A percentile compares a stretch with the other conserved stretches of the same genome.
Conservation (phyloP, 2,797 vertebrate species). For the Siniperca scherzeri region DNA sequence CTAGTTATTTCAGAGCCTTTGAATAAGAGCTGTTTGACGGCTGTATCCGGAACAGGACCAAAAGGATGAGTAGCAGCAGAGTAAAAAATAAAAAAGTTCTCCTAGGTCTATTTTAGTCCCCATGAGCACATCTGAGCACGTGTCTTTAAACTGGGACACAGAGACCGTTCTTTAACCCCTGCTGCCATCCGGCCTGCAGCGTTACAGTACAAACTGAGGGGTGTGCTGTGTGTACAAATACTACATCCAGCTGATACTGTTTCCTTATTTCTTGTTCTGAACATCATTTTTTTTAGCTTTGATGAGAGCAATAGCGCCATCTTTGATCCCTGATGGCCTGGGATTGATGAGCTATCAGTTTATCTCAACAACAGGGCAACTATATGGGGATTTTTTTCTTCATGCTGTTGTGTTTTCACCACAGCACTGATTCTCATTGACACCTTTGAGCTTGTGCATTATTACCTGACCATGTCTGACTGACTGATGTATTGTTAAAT, state of each 20-base stretch:
- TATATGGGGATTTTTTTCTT: not conserved
- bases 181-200: slow-evolving; percentile 62
- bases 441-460: not conserved
- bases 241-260: not conserved
- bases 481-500: not conserved
- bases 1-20: slow-evolving; percentile 3
- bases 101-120: slow-evolving; percentile 67
- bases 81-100: slow-evolving; percentile 46
- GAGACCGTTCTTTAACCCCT: slow-evolving; percentile 73
- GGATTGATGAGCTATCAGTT: not conserved
- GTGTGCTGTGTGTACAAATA: slow-evolving; percentile 18
- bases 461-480: not conserved
- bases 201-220: slow-evolving; percentile 37
- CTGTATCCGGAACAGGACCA: slow-evolving; percentile 28
- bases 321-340: slow-evolving; percentile 9
- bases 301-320: slow-evolving; percentile 6
- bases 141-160: slow-evolving; percentile 76
- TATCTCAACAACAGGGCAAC: not conserved
- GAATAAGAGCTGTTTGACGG: slow-evolving; percentile 30
- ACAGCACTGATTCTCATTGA: not conserved
- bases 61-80: slow-evolving; percentile 49
- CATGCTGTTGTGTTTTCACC: not conserved
- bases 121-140: slow-evolving; percentile 66
- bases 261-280: not conserved
- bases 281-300: slow-evolving; percentile 21